A percentile compares a stretch with the other conserved stretches of the same genome.
These are phyloP conservation scores for Unio delphinus DNA, from an alignment of 2,888 invertebrate genomes.

Conservation along the genomic window DNA sequence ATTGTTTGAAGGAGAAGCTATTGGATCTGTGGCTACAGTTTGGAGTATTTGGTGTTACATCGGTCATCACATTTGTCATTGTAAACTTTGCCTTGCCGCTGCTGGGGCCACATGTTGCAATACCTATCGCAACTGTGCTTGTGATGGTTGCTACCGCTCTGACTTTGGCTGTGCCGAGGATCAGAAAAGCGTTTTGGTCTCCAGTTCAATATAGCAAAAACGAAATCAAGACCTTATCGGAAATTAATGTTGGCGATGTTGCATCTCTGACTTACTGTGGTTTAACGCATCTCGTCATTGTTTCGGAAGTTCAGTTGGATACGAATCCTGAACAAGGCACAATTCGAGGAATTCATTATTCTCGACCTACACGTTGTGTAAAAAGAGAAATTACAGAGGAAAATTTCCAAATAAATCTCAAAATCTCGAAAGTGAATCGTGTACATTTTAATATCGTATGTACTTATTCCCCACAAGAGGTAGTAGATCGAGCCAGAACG, in stretches of 20 bases:
- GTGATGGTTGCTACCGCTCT: slow-evolving; percentile 4
- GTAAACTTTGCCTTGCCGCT: slow-evolving; percentile 6
- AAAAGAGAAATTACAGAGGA: slow-evolving; percentile 10
- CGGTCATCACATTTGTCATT: slow-evolving; percentile 7
- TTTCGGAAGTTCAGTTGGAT: slow-evolving; percentile 1
- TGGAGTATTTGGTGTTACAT: slow-evolving; percentile 11
- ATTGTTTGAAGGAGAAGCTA: slow-evolving; percentile 11
- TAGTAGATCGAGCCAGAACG: slow-evolving; percentile 1
- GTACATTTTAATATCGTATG: slow-evolving; percentile 2
- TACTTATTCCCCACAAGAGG: neutral
- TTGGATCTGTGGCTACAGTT: slow-evolving; percentile 12
- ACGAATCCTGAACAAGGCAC: neutral
- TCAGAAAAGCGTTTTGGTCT: slow-evolving; percentile 9
- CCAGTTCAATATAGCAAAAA: slow-evolving; percentile 5
- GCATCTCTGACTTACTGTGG: slow-evolving; percentile 2
- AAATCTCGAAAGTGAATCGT: neutral
- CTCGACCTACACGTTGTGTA: neutral
- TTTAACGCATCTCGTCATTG: slow-evolving; percentile 1
- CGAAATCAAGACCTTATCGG: slow-evolving; percentile 1
- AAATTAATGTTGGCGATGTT: slow-evolving; percentile 3
- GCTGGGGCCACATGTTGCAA: slow-evolving; percentile 1
- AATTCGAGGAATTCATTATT: slow-evolving; percentile 12
- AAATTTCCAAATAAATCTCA: neutral
- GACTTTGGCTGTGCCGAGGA: slow-evolving; percentile 5
- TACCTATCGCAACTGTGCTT: slow-evolving; percentile 5